These are phyloP conservation scores for Cylas formicarius DNA, from an alignment of 1,140 invertebrate species.

Conservation along the genomic window DNA sequence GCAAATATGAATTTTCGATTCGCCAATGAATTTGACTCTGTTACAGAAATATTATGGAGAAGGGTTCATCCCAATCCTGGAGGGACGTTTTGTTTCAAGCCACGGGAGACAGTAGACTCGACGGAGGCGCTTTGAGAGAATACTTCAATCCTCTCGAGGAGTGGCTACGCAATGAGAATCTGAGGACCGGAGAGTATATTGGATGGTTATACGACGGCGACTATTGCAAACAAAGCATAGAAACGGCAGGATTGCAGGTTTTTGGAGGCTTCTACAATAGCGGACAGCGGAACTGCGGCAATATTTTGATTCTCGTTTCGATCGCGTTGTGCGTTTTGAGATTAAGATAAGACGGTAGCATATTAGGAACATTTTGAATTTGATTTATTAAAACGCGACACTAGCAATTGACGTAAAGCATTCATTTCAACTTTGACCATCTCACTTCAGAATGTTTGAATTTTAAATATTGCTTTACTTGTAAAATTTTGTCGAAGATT, in stretches of 20 bases:
- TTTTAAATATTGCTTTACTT: no score
- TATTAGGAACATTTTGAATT: no score
- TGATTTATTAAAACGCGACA: no score
- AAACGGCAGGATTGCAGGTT: slow-evolving; percentile 74
- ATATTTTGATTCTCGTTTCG: slow-evolving; percentile 1
- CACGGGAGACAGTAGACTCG: slow-evolving; percentile 69
- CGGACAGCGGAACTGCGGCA: not conserved
- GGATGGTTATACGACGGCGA: slow-evolving; percentile 83
- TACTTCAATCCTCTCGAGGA: slow-evolving; percentile 88
- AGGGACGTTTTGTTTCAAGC: slow-evolving; percentile 70
- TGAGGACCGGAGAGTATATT: slow-evolving; percentile 67
- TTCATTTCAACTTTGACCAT: no score
- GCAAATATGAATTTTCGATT: not conserved
- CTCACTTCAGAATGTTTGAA: no score
- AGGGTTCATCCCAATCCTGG: slow-evolving; percentile 82
- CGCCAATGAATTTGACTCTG: slow-evolving; percentile 11
- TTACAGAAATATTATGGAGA: slow-evolving; percentile 71
- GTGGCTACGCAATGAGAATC: slow-evolving; percentile 78
- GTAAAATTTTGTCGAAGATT: no score
- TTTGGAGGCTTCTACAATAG: slow-evolving; percentile 72
- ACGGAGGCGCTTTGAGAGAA: slow-evolving; percentile 77
- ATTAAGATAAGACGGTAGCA: no score
- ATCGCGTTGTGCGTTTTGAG: no score
- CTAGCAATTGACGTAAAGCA: no score
- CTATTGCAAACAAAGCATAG: slow-evolving; percentile 78